phyloP scores from a whole-genome alignment of 2,797 vertebrate genomes.

The Sebastes taczanowskii region DNA sequence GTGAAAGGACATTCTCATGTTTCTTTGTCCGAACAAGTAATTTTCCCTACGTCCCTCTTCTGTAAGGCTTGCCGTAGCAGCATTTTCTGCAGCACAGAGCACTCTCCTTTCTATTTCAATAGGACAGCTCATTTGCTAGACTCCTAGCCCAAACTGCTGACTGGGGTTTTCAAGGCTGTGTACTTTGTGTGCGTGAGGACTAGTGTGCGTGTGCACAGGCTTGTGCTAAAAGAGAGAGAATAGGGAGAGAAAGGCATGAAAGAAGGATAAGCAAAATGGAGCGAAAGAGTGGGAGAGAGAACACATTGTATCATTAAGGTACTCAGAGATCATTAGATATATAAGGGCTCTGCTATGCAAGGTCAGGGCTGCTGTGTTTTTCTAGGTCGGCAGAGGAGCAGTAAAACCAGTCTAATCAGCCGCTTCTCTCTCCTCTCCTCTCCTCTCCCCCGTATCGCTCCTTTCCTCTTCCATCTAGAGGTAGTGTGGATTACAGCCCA shows the following conservation, averaged over 20 bases:
- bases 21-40: slow-evolving; percentile 86
- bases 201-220: slow-evolving; percentile 43
- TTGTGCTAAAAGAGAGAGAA: slow-evolving; percentile 62
- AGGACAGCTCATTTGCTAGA: slow-evolving; percentile 90
- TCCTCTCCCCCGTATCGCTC: slow-evolving; percentile 15
- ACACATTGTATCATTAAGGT: slow-evolving; percentile 81
- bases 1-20: slow-evolving; percentile 82
- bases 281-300: slow-evolving; percentile 64
- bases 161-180: slow-evolving; percentile 80
- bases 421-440: slow-evolving; percentile 58
- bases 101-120: slow-evolving; percentile 87
- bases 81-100: slow-evolving; percentile 82
- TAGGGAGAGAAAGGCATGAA: slow-evolving; percentile 48
- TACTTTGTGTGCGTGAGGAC: slow-evolving; percentile 60
- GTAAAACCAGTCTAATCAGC: slow-evolving; percentile 79
- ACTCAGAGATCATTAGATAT: slow-evolving; percentile 85
- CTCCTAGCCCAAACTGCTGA: slow-evolving; percentile 85
- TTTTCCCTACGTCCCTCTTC: slow-evolving; percentile 76
- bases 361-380: slow-evolving; percentile 81
- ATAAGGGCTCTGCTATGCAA: slow-evolving; percentile 79
- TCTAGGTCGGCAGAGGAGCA: slow-evolving; percentile 72
- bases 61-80: slow-evolving; percentile 82
- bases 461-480: slow-evolving; percentile 54
- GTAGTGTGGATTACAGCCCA: slow-evolving; percentile 69
- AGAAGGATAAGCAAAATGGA: slow-evolving; percentile 64